Percentiles rank a stretch among this genome's conserved stretches.
These are phyloP conservation scores for Oreochromis grahami DNA, from an alignment of 2,797 vertebrate genomes.

Conservation along the genomic window DNA sequence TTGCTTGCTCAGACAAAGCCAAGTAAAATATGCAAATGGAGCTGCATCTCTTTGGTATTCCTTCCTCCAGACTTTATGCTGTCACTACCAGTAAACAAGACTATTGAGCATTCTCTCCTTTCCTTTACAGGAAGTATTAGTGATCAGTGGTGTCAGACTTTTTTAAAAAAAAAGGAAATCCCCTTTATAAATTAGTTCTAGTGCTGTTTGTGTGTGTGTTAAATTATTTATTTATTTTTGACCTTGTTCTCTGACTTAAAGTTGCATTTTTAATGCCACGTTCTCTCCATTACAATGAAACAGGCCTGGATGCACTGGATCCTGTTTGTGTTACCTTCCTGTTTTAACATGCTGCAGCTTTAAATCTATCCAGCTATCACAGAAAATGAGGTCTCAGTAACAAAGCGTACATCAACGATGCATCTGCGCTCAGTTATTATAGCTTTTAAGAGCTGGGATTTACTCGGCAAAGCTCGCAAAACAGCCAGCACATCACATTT, in stretches of 20 bases:
- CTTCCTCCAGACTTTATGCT: not conserved
- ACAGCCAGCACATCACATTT: constrained; percentile 27
- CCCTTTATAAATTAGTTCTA: not conserved
- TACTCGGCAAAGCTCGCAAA: not conserved
- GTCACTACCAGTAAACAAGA: not conserved
- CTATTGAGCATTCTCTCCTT: not conserved
- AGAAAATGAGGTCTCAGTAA: not conserved
- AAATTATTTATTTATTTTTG: constrained; percentile 29
- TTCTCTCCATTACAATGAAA: not conserved
- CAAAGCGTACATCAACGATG: not conserved
- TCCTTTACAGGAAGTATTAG: not conserved
- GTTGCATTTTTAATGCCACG: constrained; percentile 24
- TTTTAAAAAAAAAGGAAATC: not conserved
- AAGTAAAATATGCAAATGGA: constrained; percentile 4
- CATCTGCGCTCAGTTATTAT: not conserved
- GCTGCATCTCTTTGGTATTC: not conserved
- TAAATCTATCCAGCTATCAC: not conserved
- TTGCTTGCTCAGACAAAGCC: not conserved
- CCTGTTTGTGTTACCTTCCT: not conserved
- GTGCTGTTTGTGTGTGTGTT: not conserved
- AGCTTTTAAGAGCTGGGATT: not conserved
- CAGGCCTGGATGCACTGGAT: not conserved
- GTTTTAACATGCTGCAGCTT: not conserved
- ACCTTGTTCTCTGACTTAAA: not conserved
- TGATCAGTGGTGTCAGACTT: not conserved